Base-by-base conservation (phyloP, 2,888 invertebrate genomes). In the Drosophila tanythrix region DNA sequence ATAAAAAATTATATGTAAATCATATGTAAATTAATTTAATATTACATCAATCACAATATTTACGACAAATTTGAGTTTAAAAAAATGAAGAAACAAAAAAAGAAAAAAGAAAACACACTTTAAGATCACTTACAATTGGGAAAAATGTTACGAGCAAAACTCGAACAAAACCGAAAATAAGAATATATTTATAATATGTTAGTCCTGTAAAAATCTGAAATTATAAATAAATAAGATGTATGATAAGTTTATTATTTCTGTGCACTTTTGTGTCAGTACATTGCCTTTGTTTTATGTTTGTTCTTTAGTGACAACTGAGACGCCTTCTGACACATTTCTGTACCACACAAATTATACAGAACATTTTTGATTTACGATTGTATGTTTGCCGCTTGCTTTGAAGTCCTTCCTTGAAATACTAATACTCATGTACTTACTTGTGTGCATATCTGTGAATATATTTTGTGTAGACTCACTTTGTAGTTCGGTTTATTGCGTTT, bases 121-220 rank as follows among this genome's bases (percentile, higher is more conserved):
- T 92, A 92, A 92, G 92, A 92, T 92, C 92, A 92, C 92, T 90
- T 81, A 91, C 87, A 92, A 92, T 92, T 92, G 92, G 92, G 92
- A 92, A 92, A 91, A 92, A 92, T 92, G 92, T 92, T 92, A 88
- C 79, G 78, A 79, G 68, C 73, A 64, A 81, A 76, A 56, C 65
- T 63, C 74, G 48, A 72, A 70, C 62, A 66, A 70, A 56, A 58
- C 53, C 59, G 50, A 76, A 81, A 70, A 79, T 79, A 51, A 76
- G 76, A 75, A 75, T 74, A 13, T 76, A 35, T 57, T 67, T 40
- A 67, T 82, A 76, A 81, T 76, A 63, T 56, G 73, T 55, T 33
- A 60, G 46, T 46, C 69, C 58, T 66, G 65, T 61, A 40, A 71
- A 71, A 65, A 61, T 35, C 8, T 11, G 10, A 60, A 65, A 57